These are phyloP conservation scores for Antennarius striatus DNA, from an alignment of 2,113 vertebrate species.

Conservation along the genomic window DNA sequence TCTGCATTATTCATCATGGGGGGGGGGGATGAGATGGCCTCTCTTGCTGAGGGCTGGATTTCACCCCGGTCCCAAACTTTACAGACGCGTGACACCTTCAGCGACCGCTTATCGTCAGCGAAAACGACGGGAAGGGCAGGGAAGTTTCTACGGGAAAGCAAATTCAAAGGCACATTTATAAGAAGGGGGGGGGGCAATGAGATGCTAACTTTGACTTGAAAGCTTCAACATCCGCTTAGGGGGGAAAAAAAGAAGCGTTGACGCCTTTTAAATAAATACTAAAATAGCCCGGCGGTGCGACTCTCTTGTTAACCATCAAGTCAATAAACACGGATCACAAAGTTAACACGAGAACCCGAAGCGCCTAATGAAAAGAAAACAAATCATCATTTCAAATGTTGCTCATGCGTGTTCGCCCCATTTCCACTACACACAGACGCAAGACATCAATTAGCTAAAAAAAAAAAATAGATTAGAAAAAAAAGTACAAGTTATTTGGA, in stretches of 20 bases:
- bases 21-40: conserved; percentile 65
- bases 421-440: conserved; percentile 67
- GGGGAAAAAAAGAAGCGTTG: background rate
- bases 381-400: conserved; percentile 62
- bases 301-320: conserved; percentile 59
- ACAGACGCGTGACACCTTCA: conserved; percentile 65
- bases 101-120: conserved; percentile 68
- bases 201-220: conserved; percentile 23
- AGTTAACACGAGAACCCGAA: conserved; percentile 60
- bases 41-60: conserved; percentile 65
- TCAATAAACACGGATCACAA: conserved; percentile 73
- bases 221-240: conserved; percentile 8
- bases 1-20: conserved; percentile 77
- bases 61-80: conserved; percentile 65
- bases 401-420: conserved; percentile 51
- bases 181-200: background rate
- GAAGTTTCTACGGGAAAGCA: conserved; percentile 9
- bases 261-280: conserved; percentile 33
- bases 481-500: conserved; percentile 54
- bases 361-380: conserved; percentile 57
- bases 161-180: conserved; percentile 10
- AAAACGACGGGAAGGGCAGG: conserved; percentile 64
- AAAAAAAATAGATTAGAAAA: background rate
- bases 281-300: conserved; percentile 49
- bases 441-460: conserved; percentile 70